Base-by-base conservation (phyloP, 2,113 vertebrate genomes). In the Ursus arctos region DNA sequence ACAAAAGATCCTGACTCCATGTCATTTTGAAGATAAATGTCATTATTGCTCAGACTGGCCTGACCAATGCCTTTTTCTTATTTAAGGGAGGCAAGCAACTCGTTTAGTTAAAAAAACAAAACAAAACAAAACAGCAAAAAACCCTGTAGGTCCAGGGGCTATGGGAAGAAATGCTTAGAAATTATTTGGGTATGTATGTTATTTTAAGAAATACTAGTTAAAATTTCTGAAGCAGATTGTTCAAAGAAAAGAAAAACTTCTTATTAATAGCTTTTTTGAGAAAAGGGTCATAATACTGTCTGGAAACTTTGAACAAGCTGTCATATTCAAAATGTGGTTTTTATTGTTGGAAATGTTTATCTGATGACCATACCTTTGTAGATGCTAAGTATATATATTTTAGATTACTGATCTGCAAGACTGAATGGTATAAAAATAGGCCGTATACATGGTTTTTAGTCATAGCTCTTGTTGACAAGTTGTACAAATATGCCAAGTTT, bases 21-120 rank as follows among this genome's bases (percentile, higher is more conserved):
- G 18, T 18, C 81, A 18, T 84, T 96, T 92, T 96, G 69, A 94
- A 97, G 57, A 43, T 95, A 80, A 96, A 94, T 86, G 2, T 80
- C 22, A 74, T 91, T 94, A 93, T 19, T 81, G 21, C 47, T 93
- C 24, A 77, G 3, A 13, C 74, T 93, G 40, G 16, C 26, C 43
- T 94, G 49, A 74, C 77, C 21, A 72, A 21, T 97, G 51, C 49
- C 15, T 57, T 87, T 76, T 28, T 18, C 53, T 72, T 84, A 22
- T 80, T 74, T 93, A 87, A 84, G 63, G n/a, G 31, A 92, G 16
- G 36, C 59, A 80, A 90, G 43, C 16, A 96, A 61, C 47, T 55
- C 61, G 57, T 93, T 84, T 63, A 80, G 49, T 59, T 77, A 65
- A 96, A 43, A 43, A 43, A 43, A 43, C 43, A 53, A 53, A 53